phyloP scores from a whole-genome alignment of 2,797 vertebrate genomes.

The Hypotaenidia philippensis region DNA sequence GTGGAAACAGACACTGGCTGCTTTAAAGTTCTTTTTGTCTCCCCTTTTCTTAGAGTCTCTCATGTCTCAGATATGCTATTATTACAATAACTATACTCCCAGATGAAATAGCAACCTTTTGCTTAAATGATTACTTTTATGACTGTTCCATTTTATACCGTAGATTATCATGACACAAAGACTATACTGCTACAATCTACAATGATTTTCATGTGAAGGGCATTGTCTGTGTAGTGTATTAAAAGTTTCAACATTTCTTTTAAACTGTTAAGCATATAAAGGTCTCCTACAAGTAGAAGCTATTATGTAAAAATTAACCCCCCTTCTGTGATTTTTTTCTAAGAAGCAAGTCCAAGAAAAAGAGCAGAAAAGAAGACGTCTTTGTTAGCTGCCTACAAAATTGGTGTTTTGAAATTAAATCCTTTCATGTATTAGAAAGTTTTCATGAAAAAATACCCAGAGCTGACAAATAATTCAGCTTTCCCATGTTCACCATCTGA shows the following conservation, averaged over 20 bases:
- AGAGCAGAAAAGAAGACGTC: not conserved
- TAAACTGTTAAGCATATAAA: not conserved
- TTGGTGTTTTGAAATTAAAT: not conserved
- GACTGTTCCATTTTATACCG: not conserved
- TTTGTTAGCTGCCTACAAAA: slow-evolving; percentile 12
- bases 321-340: not conserved
- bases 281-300: not conserved
- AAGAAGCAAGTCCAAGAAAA: not conserved
- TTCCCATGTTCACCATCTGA: not conserved
- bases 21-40: slow-evolving; percentile 39
- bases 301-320: not conserved
- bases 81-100: slow-evolving; percentile 2
- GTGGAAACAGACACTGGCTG: slow-evolving; percentile 40
- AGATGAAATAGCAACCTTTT: slow-evolving; percentile 35
- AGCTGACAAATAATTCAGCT: not conserved
- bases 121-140: not conserved
- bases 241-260: slow-evolving; percentile 3
- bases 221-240: not conserved
- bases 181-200: not conserved
- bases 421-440: not conserved
- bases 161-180: not conserved
- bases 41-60: not conserved
- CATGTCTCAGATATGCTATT: not conserved
- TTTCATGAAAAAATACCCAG: not conserved
- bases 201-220: not conserved